Evolutionary conservation across 2,113 vertebrate species (phyloP).

Genomic region (Parotia lawesii): DNA sequence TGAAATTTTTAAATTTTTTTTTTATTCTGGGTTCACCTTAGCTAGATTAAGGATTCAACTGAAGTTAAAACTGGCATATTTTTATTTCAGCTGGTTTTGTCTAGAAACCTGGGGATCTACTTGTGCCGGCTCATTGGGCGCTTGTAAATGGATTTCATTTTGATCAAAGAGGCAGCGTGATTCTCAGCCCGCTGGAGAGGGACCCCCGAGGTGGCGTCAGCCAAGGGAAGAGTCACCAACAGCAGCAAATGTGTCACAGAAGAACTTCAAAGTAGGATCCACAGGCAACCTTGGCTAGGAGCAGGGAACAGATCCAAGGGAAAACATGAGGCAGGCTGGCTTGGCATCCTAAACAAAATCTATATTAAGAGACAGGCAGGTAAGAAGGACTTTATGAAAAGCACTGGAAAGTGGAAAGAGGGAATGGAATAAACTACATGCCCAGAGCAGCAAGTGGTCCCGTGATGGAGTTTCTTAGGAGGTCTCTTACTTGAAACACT

Average conservation of each 20-base stretch:
- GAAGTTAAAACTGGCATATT: background rate
- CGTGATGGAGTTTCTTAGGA: background rate
- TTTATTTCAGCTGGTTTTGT: background rate
- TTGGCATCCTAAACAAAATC: conserved; percentile 26
- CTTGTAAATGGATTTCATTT: conserved; percentile 18
- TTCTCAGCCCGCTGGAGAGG: background rate
- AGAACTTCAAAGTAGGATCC: conserved; percentile 33
- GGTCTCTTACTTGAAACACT: background rate
- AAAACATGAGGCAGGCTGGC: conserved; percentile 50
- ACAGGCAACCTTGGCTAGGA: background rate
- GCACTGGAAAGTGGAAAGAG: background rate
- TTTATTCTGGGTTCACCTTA: background rate
- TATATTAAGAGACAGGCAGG: conserved; percentile 22
- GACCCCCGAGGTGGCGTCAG: background rate
- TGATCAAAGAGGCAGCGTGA: background rate
- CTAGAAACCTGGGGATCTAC: background rate
- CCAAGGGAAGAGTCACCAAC: background rate
- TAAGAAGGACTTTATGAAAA: conserved; percentile 4
- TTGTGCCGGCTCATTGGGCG: background rate
- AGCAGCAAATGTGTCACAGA: background rate
- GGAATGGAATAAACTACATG: conserved; percentile 24
- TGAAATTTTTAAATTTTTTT: background rate
- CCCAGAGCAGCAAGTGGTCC: background rate
- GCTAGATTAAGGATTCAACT: background rate
- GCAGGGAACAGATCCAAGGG: conserved; percentile 15